These are phyloP conservation scores for Dipus sagitta DNA, from an alignment of 2,797 vertebrate species.

Conservation along the genomic window DNA sequence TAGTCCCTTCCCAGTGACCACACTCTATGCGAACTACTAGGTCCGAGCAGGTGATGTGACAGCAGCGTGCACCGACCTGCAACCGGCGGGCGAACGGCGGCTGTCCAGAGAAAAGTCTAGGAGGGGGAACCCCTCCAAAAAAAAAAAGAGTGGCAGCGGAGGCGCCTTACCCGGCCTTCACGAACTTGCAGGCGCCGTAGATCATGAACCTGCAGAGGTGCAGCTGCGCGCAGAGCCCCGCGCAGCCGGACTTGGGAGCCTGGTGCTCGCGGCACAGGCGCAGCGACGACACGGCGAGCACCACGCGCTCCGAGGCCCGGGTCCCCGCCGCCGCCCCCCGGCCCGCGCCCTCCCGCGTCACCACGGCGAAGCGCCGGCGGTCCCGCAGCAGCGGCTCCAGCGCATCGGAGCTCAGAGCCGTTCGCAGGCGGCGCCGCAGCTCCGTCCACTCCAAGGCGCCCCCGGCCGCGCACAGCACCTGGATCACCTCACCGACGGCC, in stretches of 20 bases:
- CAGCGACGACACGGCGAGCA: conserved; percentile 84
- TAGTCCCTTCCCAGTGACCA: too few species aligned
- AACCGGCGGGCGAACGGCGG: too few species aligned
- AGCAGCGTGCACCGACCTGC: too few species aligned
- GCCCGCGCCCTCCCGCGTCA: conserved; percentile 57
- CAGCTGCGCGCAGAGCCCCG: conserved; percentile 87
- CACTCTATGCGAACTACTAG: too few species aligned
- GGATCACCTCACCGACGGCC: background rate
- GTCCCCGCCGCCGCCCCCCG: background rate
- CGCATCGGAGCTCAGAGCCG: background rate
- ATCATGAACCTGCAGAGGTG: conserved; percentile 93
- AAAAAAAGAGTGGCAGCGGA: background rate
- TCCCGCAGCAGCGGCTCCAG: conserved; percentile 71
- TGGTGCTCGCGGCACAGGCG: conserved; percentile 89
- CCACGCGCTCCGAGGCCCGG: conserved; percentile 63
- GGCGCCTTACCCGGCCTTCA: conserved; percentile 85
- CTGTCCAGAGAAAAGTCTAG: too few species aligned
- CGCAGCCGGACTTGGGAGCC: conserved; percentile 82
- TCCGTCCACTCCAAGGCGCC: conserved; percentile 84
- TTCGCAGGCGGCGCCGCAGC: conserved; percentile 74
- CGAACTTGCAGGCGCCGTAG: conserved; percentile 90
- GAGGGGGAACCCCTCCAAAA: too few species aligned
- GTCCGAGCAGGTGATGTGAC: too few species aligned
- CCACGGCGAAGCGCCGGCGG: conserved; percentile 65
- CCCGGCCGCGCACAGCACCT: conserved; percentile 83